A percentile compares a stretch with the other conserved stretches of the same genome.
Conservation (phyloP, 2,797 vertebrate species). For the Catharus ustulatus region DNA sequence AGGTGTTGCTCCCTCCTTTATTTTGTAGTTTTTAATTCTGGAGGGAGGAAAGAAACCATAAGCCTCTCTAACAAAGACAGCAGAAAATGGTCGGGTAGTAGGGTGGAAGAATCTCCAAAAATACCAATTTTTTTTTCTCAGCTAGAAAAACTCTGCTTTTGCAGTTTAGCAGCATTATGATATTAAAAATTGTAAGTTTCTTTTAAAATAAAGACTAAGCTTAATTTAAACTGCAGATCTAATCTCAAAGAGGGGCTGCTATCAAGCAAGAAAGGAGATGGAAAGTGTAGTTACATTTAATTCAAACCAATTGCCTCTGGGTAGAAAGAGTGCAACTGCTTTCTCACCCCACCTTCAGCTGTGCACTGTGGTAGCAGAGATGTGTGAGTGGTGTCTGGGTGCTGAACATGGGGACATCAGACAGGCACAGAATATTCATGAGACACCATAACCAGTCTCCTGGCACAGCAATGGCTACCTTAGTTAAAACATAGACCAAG, state of each 20-base stretch:
- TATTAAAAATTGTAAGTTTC: neutral
- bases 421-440: accelerated
- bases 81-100: neutral
- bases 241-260: neutral
- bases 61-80: neutral
- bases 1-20: neutral
- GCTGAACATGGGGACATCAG: neutral
- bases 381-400: accelerated
- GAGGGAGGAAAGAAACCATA: neutral
- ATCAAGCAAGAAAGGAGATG: neutral
- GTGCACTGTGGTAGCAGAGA: too few relatives aligned
- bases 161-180: neutral
- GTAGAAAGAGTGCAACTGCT: neutral
- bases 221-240: neutral
- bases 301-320: accelerated
- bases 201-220: neutral
- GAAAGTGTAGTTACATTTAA: neutral
- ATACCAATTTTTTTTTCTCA: neutral
- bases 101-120: neutral
- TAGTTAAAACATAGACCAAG: neutral
- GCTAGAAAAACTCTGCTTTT: neutral
- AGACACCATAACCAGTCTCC: neutral
- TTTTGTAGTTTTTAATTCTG: neutral
- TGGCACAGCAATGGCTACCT: neutral
- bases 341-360: neutral